Evolutionary conservation across 1,140 invertebrate genomes (phyloP).

Genomic region (Chrysopa pallens): DNA sequence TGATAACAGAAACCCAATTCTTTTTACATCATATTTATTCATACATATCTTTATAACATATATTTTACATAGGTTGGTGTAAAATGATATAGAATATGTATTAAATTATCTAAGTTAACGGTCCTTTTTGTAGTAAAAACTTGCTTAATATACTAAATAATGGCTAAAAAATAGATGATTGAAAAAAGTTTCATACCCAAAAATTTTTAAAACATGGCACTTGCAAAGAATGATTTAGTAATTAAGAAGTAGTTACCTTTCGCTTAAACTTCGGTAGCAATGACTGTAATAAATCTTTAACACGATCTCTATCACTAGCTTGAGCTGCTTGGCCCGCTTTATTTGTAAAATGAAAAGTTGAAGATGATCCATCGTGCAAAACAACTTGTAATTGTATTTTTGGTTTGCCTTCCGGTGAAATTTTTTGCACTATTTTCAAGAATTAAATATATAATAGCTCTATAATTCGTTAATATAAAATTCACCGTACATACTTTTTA

Average conservation of each 20-base stretch:
- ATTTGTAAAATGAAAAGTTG: constrained; percentile 97
- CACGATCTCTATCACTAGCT: constrained; percentile 76
- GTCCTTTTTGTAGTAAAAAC: no score
- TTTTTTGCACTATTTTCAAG: constrained; percentile 71
- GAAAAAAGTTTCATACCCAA: no score
- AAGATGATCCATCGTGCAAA: constrained; percentile 80
- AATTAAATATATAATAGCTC: constrained; percentile 3
- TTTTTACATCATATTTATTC: no score
- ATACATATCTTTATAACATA: no score
- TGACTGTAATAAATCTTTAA: constrained; percentile 84
- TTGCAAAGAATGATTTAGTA: constrained; percentile 1
- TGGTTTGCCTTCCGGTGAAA: constrained; percentile 93
- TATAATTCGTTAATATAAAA: neutral
- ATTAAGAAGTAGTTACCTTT: constrained; percentile 39
- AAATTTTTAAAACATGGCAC: no score
- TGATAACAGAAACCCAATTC: no score
- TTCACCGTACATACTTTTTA: constrained; percentile 61
- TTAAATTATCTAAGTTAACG: neutral
- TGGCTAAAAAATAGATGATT: no score
- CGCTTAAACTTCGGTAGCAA: constrained; percentile 88
- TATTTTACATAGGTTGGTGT: no score
- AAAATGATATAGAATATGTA: constrained; percentile 1
- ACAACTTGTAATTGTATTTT: constrained; percentile 99
- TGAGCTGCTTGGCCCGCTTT: constrained; percentile 63
- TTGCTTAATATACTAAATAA: no score